Base-by-base conservation (phyloP, 2,113 vertebrate species). In the Entelurus aequoreus region DNA sequence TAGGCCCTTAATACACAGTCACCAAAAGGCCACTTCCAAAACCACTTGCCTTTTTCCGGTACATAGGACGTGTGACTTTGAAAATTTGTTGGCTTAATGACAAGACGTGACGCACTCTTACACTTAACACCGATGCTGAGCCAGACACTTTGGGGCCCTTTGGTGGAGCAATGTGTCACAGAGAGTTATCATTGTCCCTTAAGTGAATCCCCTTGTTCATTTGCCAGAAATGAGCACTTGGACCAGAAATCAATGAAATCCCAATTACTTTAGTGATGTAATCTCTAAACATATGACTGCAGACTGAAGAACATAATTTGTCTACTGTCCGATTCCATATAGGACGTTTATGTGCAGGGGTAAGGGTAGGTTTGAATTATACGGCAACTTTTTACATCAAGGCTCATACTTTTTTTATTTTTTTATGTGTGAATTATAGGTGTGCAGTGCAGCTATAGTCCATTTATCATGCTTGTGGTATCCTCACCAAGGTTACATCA, bases 221-320 rank as follows among this genome's bases (percentile, higher is more conserved):
- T 78, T 77, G 75, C 57, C 70, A 60, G 78, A 79, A 73, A 85
- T 84, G 81, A 83, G 74, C 65, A 56, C 79, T 79, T 62, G 62
- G 80, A 76, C 83, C 72, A 77, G 69, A 79, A 85, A 88, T 90
- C 89, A 85, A 89, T 88, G 74, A 72, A 65, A 71, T 77, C 73
- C 80, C 71, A 80, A 79, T 86, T 82, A 73, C 71, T 69, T 11
- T 14, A 10, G 21, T 48, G 49, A 61, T 67, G 60, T 66, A 49
- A 64, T 79, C 73, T 80, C 64, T 66, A 73, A 77, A 79, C 48
- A 71, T 53, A 65, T n/a, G 69, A 70, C 13, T 37, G 58, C 8
- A 61, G 46, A 65, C 28, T 16, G 51, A 61, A 48, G 50, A 78
- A 63, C 58, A 42, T 61, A 58, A 84, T 82, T 77, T 78, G 63